Conservation (phyloP, 1,140 invertebrate genomes). For the Procambarus virginalis region DNA sequence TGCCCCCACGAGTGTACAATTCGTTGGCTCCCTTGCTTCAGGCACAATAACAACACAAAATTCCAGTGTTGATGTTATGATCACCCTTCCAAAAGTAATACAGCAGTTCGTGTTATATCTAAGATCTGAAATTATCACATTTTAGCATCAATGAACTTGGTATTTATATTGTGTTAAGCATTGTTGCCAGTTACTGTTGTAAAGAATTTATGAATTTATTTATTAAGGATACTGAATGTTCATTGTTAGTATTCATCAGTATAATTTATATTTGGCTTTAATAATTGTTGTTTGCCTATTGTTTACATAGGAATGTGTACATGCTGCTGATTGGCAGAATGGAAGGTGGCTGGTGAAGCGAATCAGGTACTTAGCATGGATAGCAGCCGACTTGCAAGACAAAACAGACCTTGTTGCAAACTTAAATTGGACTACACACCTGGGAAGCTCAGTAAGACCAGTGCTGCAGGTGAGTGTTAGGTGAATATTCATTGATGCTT, state of each 20-base stretch:
- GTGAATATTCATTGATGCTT: neutral
- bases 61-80: slow-evolving; percentile 52
- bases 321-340: slow-evolving; percentile 43
- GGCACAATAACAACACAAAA: slow-evolving; percentile 18
- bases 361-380: slow-evolving; percentile 34
- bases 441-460: slow-evolving; percentile 31
- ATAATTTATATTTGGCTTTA: no score
- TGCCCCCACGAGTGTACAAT: slow-evolving; percentile 37
- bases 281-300: neutral
- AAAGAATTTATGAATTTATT: no score
- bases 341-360: slow-evolving; percentile 46
- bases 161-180: no score
- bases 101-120: no score
- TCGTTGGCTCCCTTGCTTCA: slow-evolving; percentile 41
- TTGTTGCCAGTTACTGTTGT: no score
- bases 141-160: no score
- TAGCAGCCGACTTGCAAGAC: slow-evolving; percentile 10
- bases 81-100: slow-evolving; percentile 46
- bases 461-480: slow-evolving; percentile 39
- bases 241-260: no score
- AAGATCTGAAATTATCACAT: no score
- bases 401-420: slow-evolving; percentile 39
- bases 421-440: slow-evolving; percentile 30
- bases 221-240: no score
- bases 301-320: slow-evolving; percentile 22